Conservation (phyloP, 2,113 vertebrate species). For the Chaetodon trifascialis region DNA sequence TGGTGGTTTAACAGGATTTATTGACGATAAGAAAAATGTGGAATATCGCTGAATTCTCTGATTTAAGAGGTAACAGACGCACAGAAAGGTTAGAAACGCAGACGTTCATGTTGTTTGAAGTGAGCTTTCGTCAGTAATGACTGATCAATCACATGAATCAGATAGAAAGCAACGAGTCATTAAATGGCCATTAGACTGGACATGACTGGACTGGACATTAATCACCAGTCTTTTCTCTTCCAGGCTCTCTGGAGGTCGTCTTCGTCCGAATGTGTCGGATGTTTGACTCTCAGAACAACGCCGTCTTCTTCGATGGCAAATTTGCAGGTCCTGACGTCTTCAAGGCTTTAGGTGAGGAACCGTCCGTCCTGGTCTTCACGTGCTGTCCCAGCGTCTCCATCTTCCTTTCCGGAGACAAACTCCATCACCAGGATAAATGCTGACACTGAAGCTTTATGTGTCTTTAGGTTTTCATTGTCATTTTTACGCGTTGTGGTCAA, state of each 20-base stretch:
- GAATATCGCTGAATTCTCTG: too few relatives aligned
- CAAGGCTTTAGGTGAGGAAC: slow-evolving; percentile 89
- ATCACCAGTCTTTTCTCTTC: background rate
- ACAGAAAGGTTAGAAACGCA: background rate
- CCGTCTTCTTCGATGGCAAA: slow-evolving; percentile 94
- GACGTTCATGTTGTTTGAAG: background rate
- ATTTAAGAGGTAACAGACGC: too few relatives aligned
- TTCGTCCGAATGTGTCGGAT: slow-evolving; percentile 96
- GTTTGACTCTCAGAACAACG: slow-evolving; percentile 94
- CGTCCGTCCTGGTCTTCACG: background rate
- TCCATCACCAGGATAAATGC: too few relatives aligned
- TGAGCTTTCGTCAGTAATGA: background rate
- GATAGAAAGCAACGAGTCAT: background rate
- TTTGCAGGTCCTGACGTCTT: slow-evolving; percentile 93
- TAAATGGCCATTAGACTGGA: background rate
- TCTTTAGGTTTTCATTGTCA: too few relatives aligned
- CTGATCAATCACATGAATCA: background rate
- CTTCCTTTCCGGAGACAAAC: too few relatives aligned
- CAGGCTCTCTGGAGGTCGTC: slow-evolving; percentile 95
- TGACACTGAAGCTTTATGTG: too few relatives aligned
- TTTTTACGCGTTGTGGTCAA: too few relatives aligned
- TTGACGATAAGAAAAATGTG: background rate
- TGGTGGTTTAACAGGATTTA: background rate
- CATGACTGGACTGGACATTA: background rate
- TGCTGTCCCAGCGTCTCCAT: background rate